Conservation (phyloP, 2,797 vertebrate species). For the Tolypeutes matacus region DNA sequence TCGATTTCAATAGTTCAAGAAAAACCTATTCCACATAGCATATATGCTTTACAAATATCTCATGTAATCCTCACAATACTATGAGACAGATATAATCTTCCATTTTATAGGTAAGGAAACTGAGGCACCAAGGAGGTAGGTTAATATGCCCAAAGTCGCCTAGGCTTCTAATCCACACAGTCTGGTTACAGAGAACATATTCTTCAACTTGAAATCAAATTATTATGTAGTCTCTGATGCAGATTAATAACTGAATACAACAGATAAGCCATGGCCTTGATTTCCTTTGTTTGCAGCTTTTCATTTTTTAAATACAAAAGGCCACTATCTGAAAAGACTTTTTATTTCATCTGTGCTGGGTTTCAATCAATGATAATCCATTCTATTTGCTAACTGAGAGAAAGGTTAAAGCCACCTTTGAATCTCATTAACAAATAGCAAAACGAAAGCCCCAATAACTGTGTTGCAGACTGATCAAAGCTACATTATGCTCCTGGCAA, state of each 20-base stretch:
- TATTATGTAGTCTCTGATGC: background rate
- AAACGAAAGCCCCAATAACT: conserved; percentile 6
- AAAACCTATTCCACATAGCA: background rate
- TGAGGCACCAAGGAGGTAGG: background rate
- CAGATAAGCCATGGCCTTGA: background rate
- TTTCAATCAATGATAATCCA: conserved; percentile 7
- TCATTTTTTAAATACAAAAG: conserved; percentile 49
- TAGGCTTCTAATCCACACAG: background rate
- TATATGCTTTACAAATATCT: background rate
- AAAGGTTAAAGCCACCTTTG: conserved; percentile 22
- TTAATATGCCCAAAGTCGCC: background rate
- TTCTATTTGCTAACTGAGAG: conserved; percentile 33
- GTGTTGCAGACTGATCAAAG: background rate
- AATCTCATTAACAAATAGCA: conserved; percentile 39
- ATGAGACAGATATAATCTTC: background rate
- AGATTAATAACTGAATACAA: conserved; percentile 25
- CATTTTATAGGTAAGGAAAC: conserved; percentile 36
- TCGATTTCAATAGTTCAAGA: conserved; percentile 33
- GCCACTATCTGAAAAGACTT: conserved; percentile 12
- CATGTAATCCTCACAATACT: background rate
- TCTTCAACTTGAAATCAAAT: conserved; percentile 49
- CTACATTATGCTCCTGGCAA: background rate
- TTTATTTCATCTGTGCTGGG: conserved; percentile 44
- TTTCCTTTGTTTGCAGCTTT: conserved; percentile 50
- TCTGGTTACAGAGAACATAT: background rate